phyloP scores from a whole-genome alignment of 2,797 vertebrate genomes.

The Pseudopleuronectes americanus region DNA sequence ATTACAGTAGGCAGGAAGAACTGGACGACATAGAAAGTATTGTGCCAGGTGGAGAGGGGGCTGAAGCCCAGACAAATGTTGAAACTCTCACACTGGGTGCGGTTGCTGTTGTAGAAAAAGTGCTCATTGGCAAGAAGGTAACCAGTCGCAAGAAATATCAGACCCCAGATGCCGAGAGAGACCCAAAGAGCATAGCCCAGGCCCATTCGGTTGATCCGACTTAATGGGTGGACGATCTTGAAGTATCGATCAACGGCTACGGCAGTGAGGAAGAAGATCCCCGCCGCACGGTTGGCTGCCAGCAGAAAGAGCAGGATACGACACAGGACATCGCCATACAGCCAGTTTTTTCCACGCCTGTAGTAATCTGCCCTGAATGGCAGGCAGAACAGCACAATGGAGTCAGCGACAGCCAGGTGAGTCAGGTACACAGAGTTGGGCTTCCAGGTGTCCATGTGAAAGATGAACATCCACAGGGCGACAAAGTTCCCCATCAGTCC shows the following conservation, averaged over 20 bases:
- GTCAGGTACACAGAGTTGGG: conserved; percentile 84
- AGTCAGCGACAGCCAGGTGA: conserved; percentile 84
- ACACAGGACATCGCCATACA: conserved; percentile 81
- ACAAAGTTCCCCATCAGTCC: conserved; percentile 82
- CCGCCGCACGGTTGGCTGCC: conserved; percentile 81
- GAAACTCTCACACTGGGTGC: conserved; percentile 85
- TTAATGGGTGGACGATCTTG: conserved; percentile 82
- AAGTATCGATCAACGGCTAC: conserved; percentile 86
- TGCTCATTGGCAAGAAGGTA: conserved; percentile 75
- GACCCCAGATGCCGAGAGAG: conserved; percentile 79
- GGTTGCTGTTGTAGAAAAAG: conserved; percentile 71
- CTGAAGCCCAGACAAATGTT: conserved; percentile 82
- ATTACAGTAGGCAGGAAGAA: conserved; percentile 78
- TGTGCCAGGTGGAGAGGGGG: conserved; percentile 81
- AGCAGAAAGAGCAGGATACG: conserved; percentile 83
- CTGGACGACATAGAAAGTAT: conserved; percentile 82
- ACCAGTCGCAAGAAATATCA: conserved; percentile 77
- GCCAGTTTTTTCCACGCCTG: conserved; percentile 80
- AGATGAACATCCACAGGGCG: conserved; percentile 83
- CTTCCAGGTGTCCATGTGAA: conserved; percentile 83
- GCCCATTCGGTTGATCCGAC: conserved; percentile 78
- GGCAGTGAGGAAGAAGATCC: conserved; percentile 86
- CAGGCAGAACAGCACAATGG: conserved; percentile 83
- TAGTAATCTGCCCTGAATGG: conserved; percentile 87
- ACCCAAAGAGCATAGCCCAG: conserved; percentile 76